Conservation (phyloP, 2,888 invertebrate genomes). For the Acleris emargana region DNA sequence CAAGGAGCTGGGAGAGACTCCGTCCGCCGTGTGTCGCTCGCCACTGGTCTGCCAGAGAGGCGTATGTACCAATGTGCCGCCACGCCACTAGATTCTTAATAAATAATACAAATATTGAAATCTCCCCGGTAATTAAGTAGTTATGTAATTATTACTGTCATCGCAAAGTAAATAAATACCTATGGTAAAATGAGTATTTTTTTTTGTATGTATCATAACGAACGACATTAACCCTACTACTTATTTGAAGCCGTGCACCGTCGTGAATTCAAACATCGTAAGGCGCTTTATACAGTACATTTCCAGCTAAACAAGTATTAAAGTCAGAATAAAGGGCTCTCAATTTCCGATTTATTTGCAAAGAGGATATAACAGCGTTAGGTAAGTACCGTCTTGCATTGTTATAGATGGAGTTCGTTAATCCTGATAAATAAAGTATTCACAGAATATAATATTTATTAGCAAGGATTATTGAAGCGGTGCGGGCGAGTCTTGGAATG, state of each 20-base stretch:
- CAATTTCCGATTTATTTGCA: slow-evolving; percentile 29
- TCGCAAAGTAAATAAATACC: neutral
- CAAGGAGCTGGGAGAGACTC: slow-evolving; percentile 74
- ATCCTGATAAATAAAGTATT: slow-evolving; percentile 11
- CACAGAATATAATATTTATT: slow-evolving; percentile 3
- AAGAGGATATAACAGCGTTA: slow-evolving; percentile 6
- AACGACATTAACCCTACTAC: neutral
- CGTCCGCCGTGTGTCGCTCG: slow-evolving; percentile 68
- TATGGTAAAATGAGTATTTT: neutral
- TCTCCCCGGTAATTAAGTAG: neutral
- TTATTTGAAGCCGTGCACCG: too few species aligned
- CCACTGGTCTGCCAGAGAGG: slow-evolving; percentile 63
- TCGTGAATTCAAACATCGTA: neutral
- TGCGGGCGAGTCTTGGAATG: neutral
- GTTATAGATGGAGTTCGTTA: slow-evolving; percentile 10
- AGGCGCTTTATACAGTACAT: slow-evolving; percentile 1
- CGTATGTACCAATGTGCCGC: slow-evolving; percentile 58
- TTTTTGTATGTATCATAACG: neutral
- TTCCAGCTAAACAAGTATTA: slow-evolving; percentile 3
- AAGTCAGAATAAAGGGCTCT: neutral
- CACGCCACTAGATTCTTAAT: slow-evolving; percentile 47
- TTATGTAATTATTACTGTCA: neutral
- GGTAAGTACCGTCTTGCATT: slow-evolving; percentile 10
- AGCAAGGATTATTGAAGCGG: neutral
- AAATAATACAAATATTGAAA: slow-evolving; percentile 1